Percentiles rank a stretch among this genome's conserved stretches.
phyloP scores from a whole-genome alignment of 2,113 vertebrate genomes.

The Microcebus griseorufus region DNA sequence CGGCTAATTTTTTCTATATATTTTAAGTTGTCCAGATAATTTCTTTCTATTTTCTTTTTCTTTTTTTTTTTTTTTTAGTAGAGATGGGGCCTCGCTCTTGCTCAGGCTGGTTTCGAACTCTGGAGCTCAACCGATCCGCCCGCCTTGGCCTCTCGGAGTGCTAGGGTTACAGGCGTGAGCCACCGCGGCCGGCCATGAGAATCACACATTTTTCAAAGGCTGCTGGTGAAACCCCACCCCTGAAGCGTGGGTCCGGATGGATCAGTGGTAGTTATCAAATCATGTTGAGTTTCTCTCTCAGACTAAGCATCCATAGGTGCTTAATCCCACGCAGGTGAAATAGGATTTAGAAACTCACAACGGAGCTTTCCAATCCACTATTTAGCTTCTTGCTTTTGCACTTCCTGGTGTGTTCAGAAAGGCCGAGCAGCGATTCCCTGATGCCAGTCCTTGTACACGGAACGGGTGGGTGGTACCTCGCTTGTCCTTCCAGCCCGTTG shows the following conservation, averaged over 20 bases:
- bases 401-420: background rate
- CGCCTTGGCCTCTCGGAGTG: no score
- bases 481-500: background rate
- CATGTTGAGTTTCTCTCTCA: accelerated
- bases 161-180: no score
- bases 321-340: background rate
- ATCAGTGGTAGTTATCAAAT: accelerated
- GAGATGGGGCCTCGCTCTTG: no score
- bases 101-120: no score
- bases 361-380: accelerated
- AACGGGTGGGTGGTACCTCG: accelerated
- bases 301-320: accelerated
- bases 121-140: no score
- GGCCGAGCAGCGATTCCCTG: background rate
- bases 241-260: background rate
- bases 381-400: background rate
- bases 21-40: no score
- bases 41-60: no score
- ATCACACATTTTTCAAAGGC: background rate
- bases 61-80: no score
- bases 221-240: background rate
- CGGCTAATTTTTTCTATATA: no score
- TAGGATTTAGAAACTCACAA: background rate
- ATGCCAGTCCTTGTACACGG: background rate
- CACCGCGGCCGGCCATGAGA: background rate